Conservation (phyloP, 53 echinoderm and acorn worm genomes). For the Hippasteria phrygiana region DNA sequence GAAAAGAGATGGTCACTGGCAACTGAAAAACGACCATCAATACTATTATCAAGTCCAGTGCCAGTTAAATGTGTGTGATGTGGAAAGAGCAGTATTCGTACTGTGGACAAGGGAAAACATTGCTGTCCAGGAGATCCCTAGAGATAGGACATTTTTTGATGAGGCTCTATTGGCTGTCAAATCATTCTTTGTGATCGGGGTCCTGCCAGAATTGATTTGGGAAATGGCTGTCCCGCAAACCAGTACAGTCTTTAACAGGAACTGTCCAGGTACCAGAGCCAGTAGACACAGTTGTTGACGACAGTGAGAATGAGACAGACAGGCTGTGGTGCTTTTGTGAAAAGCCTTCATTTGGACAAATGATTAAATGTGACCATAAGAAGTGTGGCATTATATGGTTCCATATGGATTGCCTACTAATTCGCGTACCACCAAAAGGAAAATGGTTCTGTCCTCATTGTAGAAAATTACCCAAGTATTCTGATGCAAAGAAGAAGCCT, state of each 20-base stretch:
- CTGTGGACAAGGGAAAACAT: slow-evolving; percentile 18
- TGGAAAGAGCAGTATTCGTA: slow-evolving; percentile 9
- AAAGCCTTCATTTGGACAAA: slow-evolving; percentile 10
- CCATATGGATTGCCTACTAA: slow-evolving; percentile 20
- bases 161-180: not conserved
- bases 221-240: slow-evolving; percentile 30
- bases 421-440: slow-evolving; percentile 2
- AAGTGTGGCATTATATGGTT: slow-evolving; percentile 2
- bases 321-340: not conserved
- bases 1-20: not conserved
- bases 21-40: slow-evolving; percentile 29
- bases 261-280: slow-evolving; percentile 13
- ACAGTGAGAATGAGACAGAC: not conserved
- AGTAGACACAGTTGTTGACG: not conserved
- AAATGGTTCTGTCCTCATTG: slow-evolving; percentile 21
- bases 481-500: not conserved
- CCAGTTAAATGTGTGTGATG: slow-evolving; percentile 32
- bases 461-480: not conserved
- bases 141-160: not conserved
- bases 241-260: slow-evolving; percentile 35
- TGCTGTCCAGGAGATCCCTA: slow-evolving; percentile 4
- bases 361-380: slow-evolving; percentile 10
- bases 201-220: not conserved
- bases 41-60: slow-evolving; percentile 37
- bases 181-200: not conserved